A percentile compares a stretch with the other conserved stretches of the same genome.
Conservation (phyloP, 2,797 vertebrate genomes). For the Sandelia bainsii region DNA sequence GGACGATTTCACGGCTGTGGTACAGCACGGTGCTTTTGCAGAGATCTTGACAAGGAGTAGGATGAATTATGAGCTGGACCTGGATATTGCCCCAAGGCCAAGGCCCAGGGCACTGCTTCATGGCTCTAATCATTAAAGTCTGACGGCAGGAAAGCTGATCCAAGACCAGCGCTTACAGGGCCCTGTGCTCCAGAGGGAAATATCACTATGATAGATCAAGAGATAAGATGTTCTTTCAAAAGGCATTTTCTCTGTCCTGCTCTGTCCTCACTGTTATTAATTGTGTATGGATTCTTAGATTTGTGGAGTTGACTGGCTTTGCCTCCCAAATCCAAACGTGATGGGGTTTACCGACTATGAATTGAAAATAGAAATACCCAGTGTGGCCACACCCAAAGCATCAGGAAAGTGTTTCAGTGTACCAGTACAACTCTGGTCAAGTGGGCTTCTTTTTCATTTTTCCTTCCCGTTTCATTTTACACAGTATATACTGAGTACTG, state of each 20-base stretch:
- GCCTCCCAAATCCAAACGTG: conserved; percentile 44
- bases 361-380: conserved; percentile 44
- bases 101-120: conserved; percentile 76
- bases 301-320: conserved; percentile 51
- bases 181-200: conserved; percentile 76
- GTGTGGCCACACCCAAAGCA: conserved; percentile 32
- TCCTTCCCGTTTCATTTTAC: conserved; percentile 18
- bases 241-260: conserved; percentile 58
- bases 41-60: conserved; percentile 62
- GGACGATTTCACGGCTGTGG: conserved; percentile 42
- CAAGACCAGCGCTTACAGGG: conserved; percentile 72
- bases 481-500: neutral
- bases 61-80: conserved; percentile 80
- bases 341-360: conserved; percentile 46
- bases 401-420: conserved; percentile 8
- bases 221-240: conserved; percentile 71
- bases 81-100: conserved; percentile 74
- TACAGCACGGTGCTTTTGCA: conserved; percentile 47
- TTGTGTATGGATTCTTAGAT: conserved; percentile 71
- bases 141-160: conserved; percentile 75
- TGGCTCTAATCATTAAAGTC: conserved; percentile 82
- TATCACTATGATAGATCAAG: conserved; percentile 79
- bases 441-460: neutral
- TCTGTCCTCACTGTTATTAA: conserved; percentile 63
- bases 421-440: conserved; percentile 34